phyloP scores from a whole-genome alignment of 2,797 vertebrate genomes.

The Oryzias dopingdopingensis region DNA sequence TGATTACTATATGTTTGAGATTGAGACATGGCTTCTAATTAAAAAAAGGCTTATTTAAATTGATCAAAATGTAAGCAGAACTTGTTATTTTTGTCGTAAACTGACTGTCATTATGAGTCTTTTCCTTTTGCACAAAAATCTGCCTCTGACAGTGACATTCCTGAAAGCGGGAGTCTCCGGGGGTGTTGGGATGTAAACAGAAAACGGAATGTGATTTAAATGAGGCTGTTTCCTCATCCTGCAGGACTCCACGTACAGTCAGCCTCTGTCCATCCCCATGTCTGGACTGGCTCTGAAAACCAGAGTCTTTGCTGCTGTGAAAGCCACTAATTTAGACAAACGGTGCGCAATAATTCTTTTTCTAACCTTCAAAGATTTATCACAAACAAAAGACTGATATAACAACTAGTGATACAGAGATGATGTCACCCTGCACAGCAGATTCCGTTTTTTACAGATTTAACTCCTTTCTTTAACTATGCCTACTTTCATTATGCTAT shows the following conservation, averaged over 20 bases:
- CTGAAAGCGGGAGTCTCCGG: too few species aligned
- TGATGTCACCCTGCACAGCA: constrained; percentile 6
- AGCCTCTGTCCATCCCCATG: constrained; percentile 89
- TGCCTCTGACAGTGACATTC: too few species aligned
- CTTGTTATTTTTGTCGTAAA: too few species aligned
- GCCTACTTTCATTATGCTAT: constrained; percentile 50
- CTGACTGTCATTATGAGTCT: too few species aligned
- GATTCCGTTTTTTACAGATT: constrained; percentile 43
- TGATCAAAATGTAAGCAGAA: too few species aligned
- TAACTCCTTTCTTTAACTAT: constrained; percentile 24
- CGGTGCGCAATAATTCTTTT: constrained; percentile 74
- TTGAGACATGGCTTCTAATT: too few species aligned
- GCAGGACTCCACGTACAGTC: constrained; percentile 92
- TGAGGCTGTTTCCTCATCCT: constrained; percentile 1
- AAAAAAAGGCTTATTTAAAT: too few species aligned
- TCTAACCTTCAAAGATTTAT: not conserved
- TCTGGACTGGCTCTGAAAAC: constrained; percentile 94
- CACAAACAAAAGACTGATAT: not conserved
- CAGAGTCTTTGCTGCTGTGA: constrained; percentile 94
- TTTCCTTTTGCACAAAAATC: too few species aligned
- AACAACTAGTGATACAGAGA: not conserved
- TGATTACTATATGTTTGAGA: too few species aligned
- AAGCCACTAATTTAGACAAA: constrained; percentile 95
- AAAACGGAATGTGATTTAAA: too few species aligned
- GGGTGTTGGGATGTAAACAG: too few species aligned